Percentiles rank a stretch among this genome's conserved stretches.
Evolutionary conservation across 1,140 invertebrate genomes (phyloP).

Genomic region (Drosophila santomea): DNA sequence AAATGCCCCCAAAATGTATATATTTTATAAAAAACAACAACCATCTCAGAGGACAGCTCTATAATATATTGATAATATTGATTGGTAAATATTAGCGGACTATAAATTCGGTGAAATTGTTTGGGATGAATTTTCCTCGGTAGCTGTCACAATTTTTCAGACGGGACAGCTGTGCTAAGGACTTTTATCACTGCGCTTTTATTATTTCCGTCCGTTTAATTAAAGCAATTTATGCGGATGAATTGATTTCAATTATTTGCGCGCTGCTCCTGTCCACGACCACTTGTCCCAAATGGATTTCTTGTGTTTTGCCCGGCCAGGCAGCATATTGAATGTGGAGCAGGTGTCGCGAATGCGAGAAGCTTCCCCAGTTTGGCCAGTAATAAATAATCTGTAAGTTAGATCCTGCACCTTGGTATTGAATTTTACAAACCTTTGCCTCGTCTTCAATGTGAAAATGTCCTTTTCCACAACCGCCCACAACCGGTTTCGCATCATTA

Average conservation of each 20-base stretch:
- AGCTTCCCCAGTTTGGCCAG: not conserved
- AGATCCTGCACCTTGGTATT: not conserved
- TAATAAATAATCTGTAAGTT: not conserved
- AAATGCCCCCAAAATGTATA: too few relatives aligned
- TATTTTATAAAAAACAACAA: too few relatives aligned
- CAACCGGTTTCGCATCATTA: slow-evolving; percentile 55
- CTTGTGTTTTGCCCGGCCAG: slow-evolving; percentile 29
- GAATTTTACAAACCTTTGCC: not conserved
- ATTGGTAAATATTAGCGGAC: too few relatives aligned
- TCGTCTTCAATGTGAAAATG: not conserved
- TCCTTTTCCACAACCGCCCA: not conserved
- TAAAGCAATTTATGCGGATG: slow-evolving; percentile 53
- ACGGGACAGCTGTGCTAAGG: not conserved
- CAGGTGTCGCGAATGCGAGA: slow-evolving; percentile 8
- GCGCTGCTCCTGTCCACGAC: slow-evolving; percentile 14
- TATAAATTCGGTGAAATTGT: not conserved
- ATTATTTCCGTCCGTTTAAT: slow-evolving; percentile 30
- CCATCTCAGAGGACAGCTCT: not conserved
- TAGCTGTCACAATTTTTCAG: not conserved
- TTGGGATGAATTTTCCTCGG: not conserved
- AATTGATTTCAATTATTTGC: slow-evolving; percentile 56
- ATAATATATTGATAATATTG: too few relatives aligned
- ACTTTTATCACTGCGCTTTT: not conserved
- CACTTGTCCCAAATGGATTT: slow-evolving; percentile 55
- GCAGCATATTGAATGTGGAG: slow-evolving; percentile 24